Evolutionary conservation across 2,888 invertebrate species (phyloP).

Genomic region (Clistopyga incitator): DNA sequence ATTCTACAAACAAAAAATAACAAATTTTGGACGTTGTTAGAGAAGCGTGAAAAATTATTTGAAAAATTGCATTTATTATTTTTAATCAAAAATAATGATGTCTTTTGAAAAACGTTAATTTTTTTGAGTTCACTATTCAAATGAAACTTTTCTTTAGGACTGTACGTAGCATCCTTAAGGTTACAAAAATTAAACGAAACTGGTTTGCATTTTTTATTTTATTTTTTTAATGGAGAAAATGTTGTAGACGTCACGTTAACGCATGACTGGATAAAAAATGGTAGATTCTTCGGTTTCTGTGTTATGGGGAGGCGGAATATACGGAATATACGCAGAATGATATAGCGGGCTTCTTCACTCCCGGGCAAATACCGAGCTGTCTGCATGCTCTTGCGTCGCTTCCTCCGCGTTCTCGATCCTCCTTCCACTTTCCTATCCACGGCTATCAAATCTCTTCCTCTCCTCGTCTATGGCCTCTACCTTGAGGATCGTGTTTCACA

Average conservation of each 20-base stretch:
- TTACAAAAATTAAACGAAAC: not conserved
- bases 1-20: no score
- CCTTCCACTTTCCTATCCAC: slow-evolving; percentile 26
- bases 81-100: no score
- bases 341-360: slow-evolving; percentile 36
- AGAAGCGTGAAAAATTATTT: no score
- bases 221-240: not conserved
- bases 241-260: not conserved
- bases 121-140: not conserved
- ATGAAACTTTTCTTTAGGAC: no score
- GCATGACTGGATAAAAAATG: slow-evolving; percentile 4
- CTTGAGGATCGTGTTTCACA: slow-evolving; percentile 71
- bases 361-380: slow-evolving; percentile 32
- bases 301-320: not conserved
- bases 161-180: no score
- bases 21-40: no score
- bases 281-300: not conserved
- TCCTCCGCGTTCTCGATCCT: slow-evolving; percentile 49
- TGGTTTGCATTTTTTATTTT: not conserved
- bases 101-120: not conserved
- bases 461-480: slow-evolving; percentile 70
- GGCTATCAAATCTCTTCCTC: slow-evolving; percentile 54
- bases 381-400: slow-evolving; percentile 39
- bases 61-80: no score
- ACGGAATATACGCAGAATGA: slow-evolving; percentile 1